Evolutionary conservation across 1,140 invertebrate species (phyloP), one percentile per base, ranked within the genome.

Genomic region (Mya arenaria): DNA sequence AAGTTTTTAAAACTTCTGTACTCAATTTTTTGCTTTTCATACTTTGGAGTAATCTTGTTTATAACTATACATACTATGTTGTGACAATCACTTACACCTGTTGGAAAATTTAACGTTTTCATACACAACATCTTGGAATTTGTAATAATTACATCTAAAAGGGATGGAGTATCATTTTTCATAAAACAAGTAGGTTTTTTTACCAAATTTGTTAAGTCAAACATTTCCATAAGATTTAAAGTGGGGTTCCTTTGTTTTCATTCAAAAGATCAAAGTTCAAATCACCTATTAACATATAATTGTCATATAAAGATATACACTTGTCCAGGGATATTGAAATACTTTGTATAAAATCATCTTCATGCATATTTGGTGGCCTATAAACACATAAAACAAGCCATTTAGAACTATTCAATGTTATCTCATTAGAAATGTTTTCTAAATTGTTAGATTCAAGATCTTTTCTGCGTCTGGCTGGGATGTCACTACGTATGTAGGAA

Each of bases 141-240:
- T 5, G 32, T 69, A 32, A 79, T 34, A 69, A 79, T 79, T 4
- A 79, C 19, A 68, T 69, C 77, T 30, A 80, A 8, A 1, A 80
- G 32, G 10, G 66, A 55, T 60, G 65, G 65, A 32, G 13, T 62
- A 71, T 25, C 15, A 41, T 62, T 71, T 71, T 60, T 80, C 17
- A 28, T 58, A 62, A 71, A 80, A 34, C 48, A 80, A 34, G 74
- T 62, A 25, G 39, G 32, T 8, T 60, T 30, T 25, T 23, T 60
- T 10, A 30, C 28, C 23, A 60, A 30, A 30, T 60, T 60, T 60
- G 25, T 25, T 10, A 10, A 10, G 23, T 60, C 23, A 13, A 60
- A 60, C 8, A 10, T 23, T 10, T 60, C 56, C 8, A 10, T 8
- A 15, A 60, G 10, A 23, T 25, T 60, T 13, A 13, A 10, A 10